A percentile compares a stretch with the other conserved stretches of the same genome.
phyloP scores from a whole-genome alignment of 1,140 invertebrate genomes.

The Ceratina australensis region DNA sequence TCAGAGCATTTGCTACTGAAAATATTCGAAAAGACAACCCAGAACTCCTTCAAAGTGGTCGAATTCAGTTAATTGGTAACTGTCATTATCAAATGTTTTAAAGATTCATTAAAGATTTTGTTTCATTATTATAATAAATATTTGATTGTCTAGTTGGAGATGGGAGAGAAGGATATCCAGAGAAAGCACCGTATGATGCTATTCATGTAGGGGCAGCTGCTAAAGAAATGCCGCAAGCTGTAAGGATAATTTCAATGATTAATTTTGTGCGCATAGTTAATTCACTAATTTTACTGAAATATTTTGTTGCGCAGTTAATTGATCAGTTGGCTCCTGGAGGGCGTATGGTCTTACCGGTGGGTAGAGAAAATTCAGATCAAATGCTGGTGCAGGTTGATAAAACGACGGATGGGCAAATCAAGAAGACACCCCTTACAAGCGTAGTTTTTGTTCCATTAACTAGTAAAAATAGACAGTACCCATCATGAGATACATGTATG shows the following conservation, averaged over 20 bases:
- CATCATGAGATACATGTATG: conserved; percentile 70
- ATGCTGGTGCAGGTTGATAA: conserved; percentile 94
- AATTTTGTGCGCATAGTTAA: neutral
- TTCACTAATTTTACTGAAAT: conserved; percentile 67
- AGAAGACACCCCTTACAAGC: conserved; percentile 92
- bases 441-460: conserved; percentile 99
- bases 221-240: conserved; percentile 81
- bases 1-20: conserved; percentile 86
- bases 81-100: neutral
- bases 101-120: neutral
- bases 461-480: conserved; percentile 87
- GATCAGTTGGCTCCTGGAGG: conserved; percentile 85
- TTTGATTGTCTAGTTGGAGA: conserved; percentile 79
- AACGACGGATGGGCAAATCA: conserved; percentile 87
- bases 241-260: conserved; percentile 69
- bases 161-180: conserved; percentile 82
- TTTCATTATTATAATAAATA: neutral
- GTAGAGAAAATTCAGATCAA: conserved; percentile 89
- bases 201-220: conserved; percentile 84
- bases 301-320: conserved; percentile 79
- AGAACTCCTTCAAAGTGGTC: conserved; percentile 83
- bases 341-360: conserved; percentile 92
- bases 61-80: conserved; percentile 86
- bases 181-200: conserved; percentile 84
- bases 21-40: conserved; percentile 90